Percentiles rank a stretch among this genome's conserved stretches.
phyloP scores from a whole-genome alignment of 2,113 vertebrate genomes.

The Amphiprion ocellaris region DNA sequence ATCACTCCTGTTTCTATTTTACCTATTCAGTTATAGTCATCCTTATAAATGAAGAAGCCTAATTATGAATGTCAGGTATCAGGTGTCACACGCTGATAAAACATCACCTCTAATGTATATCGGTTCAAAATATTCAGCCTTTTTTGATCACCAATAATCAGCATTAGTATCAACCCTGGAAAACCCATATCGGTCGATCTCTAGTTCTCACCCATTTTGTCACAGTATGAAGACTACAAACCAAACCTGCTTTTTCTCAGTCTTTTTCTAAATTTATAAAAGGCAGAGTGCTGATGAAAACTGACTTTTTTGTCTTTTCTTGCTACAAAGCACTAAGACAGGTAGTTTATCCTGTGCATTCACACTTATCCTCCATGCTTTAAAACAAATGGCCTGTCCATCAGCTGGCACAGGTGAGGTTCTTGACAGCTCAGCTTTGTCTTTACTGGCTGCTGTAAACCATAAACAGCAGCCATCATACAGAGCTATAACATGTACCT shows the following conservation, averaged over 20 bases:
- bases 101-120: too few relatives aligned
- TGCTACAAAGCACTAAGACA: not conserved
- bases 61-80: too few relatives aligned
- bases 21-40: too few relatives aligned
- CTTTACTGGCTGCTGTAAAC: conserved; percentile 54
- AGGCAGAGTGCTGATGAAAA: not conserved
- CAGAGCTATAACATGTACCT: conserved; percentile 41
- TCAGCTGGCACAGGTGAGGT: conserved; percentile 29
- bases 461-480: conserved; percentile 51
- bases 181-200: too few relatives aligned
- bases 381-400: conserved; percentile 50
- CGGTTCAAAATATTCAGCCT: too few relatives aligned
- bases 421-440: conserved; percentile 17
- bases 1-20: too few relatives aligned
- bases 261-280: not conserved
- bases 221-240: too few relatives aligned
- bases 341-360: conserved; percentile 13
- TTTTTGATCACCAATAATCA: too few relatives aligned
- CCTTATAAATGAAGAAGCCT: too few relatives aligned
- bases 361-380: conserved; percentile 43
- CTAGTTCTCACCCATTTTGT: too few relatives aligned
- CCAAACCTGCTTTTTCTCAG: not conserved
- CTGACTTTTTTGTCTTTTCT: not conserved
- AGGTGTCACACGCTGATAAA: too few relatives aligned
- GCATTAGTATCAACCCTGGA: too few relatives aligned